Conservation (phyloP, 2,113 vertebrate species). For the Heteronetta atricapilla region DNA sequence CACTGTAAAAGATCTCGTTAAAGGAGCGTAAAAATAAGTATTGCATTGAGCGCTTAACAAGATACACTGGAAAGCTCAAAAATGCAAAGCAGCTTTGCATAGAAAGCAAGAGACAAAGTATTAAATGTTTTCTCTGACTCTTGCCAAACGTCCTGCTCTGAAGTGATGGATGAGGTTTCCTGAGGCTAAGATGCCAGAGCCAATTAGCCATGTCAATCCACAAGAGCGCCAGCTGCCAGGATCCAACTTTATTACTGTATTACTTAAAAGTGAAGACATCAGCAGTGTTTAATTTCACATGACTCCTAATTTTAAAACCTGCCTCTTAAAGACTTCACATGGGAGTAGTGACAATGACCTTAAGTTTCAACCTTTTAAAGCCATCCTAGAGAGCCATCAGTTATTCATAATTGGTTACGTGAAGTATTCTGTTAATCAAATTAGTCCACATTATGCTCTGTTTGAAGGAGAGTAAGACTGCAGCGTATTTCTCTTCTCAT, state of each 20-base stretch:
- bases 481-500: slow-evolving; percentile 2
- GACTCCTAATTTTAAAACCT: slow-evolving; percentile 66
- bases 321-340: slow-evolving; percentile 47
- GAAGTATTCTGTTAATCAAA: slow-evolving; percentile 61
- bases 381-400: slow-evolving; percentile 4
- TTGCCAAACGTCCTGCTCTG: slow-evolving; percentile 48
- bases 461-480: slow-evolving; percentile 47
- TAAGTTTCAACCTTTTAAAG: slow-evolving; percentile 56
- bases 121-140: slow-evolving; percentile 63
- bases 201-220: slow-evolving; percentile 77
- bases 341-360: slow-evolving; percentile 44
- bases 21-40: not conserved
- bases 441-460: slow-evolving; percentile 47
- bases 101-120: slow-evolving; percentile 64
- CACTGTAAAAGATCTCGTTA: not conserved
- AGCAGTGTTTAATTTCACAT: slow-evolving; percentile 63
- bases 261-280: slow-evolving; percentile 71
- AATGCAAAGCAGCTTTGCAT: slow-evolving; percentile 31
- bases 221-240: slow-evolving; percentile 70
- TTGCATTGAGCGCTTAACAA: not conserved
- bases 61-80: not conserved
- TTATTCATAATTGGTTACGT: slow-evolving; percentile 64
- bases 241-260: slow-evolving; percentile 64
- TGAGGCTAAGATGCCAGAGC: slow-evolving; percentile 71
- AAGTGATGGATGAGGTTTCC: slow-evolving; percentile 75